phyloP scores from a whole-genome alignment of 2,888 invertebrate genomes.

The Scaeva pyrastri region DNA sequence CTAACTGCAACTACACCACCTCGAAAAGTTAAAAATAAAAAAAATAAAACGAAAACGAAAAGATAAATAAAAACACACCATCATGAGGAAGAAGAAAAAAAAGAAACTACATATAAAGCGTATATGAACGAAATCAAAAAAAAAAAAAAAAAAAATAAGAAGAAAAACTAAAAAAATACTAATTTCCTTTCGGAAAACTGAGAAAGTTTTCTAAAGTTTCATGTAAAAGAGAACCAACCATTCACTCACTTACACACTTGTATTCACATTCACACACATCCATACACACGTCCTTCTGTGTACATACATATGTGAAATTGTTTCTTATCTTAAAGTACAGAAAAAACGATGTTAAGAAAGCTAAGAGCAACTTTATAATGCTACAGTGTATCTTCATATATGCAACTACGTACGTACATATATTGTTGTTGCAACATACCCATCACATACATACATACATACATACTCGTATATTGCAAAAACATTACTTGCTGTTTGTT shows the following conservation, averaged over 20 bases:
- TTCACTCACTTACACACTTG: conserved; percentile 8
- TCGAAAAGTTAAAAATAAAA: conserved; percentile 11
- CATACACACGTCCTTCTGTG: background rate
- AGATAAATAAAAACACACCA: too few species aligned
- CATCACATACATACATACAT: background rate
- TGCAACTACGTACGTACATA: background rate
- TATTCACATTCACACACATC: conserved; percentile 1
- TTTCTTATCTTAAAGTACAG: conserved; percentile 43
- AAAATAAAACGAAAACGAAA: conserved; percentile 4
- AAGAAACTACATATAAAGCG: too few species aligned
- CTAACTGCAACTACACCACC: background rate
- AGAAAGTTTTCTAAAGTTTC: conserved; percentile 59
- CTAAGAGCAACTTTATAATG: conserved; percentile 30
- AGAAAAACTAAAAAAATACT: conserved; percentile 44
- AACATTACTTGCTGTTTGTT: background rate
- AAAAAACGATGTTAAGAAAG: conserved; percentile 28
- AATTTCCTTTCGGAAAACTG: conserved; percentile 54
- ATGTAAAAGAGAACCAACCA: conserved; percentile 41
- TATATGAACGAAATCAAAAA: background rate
- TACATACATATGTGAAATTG: conserved; percentile 20
- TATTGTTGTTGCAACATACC: too few species aligned
- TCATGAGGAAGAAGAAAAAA: too few species aligned
- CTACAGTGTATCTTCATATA: background rate
- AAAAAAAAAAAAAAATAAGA: conserved; percentile 22
- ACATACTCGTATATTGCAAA: background rate